Base-by-base conservation (phyloP, 2,888 invertebrate species). In the Lepidonotus clava region DNA sequence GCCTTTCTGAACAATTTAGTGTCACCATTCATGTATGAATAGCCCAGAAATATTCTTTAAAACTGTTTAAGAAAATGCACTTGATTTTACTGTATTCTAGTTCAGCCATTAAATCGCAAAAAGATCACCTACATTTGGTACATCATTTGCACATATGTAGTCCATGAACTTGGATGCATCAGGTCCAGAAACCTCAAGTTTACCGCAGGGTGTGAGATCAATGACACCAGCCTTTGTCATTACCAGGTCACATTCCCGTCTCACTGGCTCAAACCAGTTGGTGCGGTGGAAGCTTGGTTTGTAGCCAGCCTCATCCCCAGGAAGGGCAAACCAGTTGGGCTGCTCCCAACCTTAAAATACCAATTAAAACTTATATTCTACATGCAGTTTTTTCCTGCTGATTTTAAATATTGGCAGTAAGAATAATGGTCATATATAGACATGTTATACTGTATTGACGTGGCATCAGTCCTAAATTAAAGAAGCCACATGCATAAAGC, bases 201-300 rank as follows among this genome's bases (percentile, higher is more conserved):
- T 95, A 14, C 91, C 93, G 89, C 94, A 94, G 2, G 94, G 91
- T 18, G 93, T 91, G 41, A 94, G 88, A 88, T 94, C 94, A 83
- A 94, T 91, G n/a, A 94, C 88, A 6, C 94, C 94, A 18, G 91
- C 93, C 8, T 89, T 90, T 84, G 92, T 92, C 90, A 92, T 92
- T 32, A 95, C 94, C 76, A 91, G 56, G 21, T 90, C 61, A 66
- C 92, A 93, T 89, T 95, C 95, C 53, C 92, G 89, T 8, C 90
- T 90, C 24, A 94, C 92, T 2, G 93, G 91, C 38, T 90, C 88
- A 86, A 93, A 94, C 94, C 94, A 94, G 89, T 94, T 94, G 28
- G 93, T 92, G 66, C 94, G 83, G 2, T 89, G 71, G 88, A 93
- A 94, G 86, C 92, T 92, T 0, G 94, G 94, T 67, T 90, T 89